Base-by-base conservation (phyloP, 2,888 invertebrate species). In the Eristalis arbustorum region DNA sequence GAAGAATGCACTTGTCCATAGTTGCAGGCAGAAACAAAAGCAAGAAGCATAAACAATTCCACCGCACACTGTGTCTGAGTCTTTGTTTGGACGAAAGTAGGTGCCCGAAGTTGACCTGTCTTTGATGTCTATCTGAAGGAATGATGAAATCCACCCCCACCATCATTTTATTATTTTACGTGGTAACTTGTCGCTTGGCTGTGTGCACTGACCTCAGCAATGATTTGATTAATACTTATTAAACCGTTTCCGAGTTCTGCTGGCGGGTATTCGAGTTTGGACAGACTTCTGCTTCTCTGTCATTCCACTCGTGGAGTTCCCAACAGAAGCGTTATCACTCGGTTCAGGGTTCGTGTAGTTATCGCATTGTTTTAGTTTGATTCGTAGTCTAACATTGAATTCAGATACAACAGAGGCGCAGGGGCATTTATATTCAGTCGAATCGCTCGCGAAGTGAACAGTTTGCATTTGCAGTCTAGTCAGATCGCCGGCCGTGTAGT, bases 341-440 rank as follows among this genome's bases (percentile, higher is more conserved):
- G 77, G 49, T 49, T 49, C 49, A 49, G 42, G 40, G 64, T 73
- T 82, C 77, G 73, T 63, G 68, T 34, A 64, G 69, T 82, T 85
- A 82, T 85, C 82, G 18, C 49, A 78, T 71, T 74, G 85, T 66
- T 77, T 71, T 63, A 76, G 72, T 68, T 62, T 59, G 40, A 67
- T 63, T 75, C 63, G 68, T 62, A 67, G 71, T 57, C 62, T 25
- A 34, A 14, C 8, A 79, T 49, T 67, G 80, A 63, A 40, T 8
- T 68, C 18, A 56, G 49, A 49, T 42, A 64, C 31, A 69, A 63
- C 67, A 25, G 25, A 18, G 31, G 71, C 28, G 71, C 28, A 8
- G 73, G 67, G 61, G 67, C 79, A 83, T 87, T 83, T 83, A 83
- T 79, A 83, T 78, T 63, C 63, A 49, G 74, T 59, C 4, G 71